Conservation (phyloP, 2,797 vertebrate genomes). For the Rhinoraja longicauda region DNA sequence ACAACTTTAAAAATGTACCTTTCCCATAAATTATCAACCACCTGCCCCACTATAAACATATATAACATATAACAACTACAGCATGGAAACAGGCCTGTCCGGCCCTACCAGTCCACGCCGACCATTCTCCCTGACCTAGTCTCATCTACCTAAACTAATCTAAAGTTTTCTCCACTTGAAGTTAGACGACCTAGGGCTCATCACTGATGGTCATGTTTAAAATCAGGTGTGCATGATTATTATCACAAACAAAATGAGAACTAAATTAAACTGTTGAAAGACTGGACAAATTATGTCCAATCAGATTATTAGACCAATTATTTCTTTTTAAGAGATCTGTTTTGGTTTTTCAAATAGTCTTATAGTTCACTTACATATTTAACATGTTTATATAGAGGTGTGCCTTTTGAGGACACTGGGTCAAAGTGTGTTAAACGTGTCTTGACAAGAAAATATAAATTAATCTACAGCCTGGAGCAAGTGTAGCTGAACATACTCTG, state of each 20-base stretch:
- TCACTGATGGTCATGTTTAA: background rate
- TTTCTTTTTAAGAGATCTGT: background rate
- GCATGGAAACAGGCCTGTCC: no score
- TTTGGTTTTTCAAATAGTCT: background rate
- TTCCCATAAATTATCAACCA: background rate
- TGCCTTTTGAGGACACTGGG: background rate
- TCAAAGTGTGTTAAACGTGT: background rate
- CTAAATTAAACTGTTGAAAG: background rate
- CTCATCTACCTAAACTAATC: no score
- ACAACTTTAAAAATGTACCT: background rate
- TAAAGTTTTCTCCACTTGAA: background rate
- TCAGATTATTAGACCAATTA: background rate
- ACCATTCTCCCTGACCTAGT: no score
- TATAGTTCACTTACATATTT: background rate
- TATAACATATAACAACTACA: no score
- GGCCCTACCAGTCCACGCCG: no score
- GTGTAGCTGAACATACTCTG: background rate
- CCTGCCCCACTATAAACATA: background rate
- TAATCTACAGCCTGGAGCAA: slow-evolving; percentile 21
- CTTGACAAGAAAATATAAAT: slow-evolving; percentile 19
- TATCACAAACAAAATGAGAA: background rate
- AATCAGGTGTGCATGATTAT: background rate
- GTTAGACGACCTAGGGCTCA: background rate
- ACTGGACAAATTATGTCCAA: background rate
- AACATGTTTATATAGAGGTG: background rate